Percentiles rank a stretch among this genome's conserved stretches.
Evolutionary conservation across 2,888 invertebrate species (phyloP).

Genomic region (Pyrochroa serraticornis): DNA sequence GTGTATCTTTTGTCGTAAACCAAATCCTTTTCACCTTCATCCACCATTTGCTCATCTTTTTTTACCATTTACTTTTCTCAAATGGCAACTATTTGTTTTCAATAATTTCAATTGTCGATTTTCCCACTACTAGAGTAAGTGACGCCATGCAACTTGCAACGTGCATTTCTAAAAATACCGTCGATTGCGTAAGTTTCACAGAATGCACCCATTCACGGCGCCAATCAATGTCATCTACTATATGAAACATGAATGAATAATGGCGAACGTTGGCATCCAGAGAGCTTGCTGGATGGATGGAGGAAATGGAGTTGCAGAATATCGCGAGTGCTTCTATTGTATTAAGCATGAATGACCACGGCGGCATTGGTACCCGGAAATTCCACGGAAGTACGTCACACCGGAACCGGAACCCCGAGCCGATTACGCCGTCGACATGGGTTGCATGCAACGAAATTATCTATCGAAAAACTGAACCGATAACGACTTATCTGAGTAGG

Average conservation of each 20-base stretch:
- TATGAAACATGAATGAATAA: slow-evolving; percentile 42
- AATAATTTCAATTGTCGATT: neutral
- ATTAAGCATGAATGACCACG: slow-evolving; percentile 36
- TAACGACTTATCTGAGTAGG: no score
- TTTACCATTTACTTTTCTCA: no score
- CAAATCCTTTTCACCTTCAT: no score
- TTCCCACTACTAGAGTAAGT: slow-evolving; percentile 7
- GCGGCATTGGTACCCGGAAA: slow-evolving; percentile 42
- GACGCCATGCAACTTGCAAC: neutral
- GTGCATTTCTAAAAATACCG: slow-evolving; percentile 36
- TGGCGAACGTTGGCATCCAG: slow-evolving; percentile 28
- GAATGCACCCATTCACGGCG: slow-evolving; percentile 44
- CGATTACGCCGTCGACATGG: slow-evolving; percentile 43
- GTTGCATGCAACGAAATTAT: slow-evolving; percentile 43
- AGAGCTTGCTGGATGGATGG: slow-evolving; percentile 7
- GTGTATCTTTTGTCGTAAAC: no score
- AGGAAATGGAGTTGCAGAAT: slow-evolving; percentile 27
- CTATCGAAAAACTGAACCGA: slow-evolving; percentile 26
- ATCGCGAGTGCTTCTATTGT: slow-evolving; percentile 29
- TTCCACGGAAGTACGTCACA: slow-evolving; percentile 45
- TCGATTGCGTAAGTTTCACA: slow-evolving; percentile 35
- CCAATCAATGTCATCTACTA: slow-evolving; percentile 44
- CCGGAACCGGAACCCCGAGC: slow-evolving; percentile 46
- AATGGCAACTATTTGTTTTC: no score
- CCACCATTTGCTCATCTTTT: no score